Percentiles rank a stretch among this genome's conserved stretches.
These are phyloP conservation scores for Papilio elwesi DNA, from an alignment of 2,888 invertebrate species.

Conservation along the genomic window DNA sequence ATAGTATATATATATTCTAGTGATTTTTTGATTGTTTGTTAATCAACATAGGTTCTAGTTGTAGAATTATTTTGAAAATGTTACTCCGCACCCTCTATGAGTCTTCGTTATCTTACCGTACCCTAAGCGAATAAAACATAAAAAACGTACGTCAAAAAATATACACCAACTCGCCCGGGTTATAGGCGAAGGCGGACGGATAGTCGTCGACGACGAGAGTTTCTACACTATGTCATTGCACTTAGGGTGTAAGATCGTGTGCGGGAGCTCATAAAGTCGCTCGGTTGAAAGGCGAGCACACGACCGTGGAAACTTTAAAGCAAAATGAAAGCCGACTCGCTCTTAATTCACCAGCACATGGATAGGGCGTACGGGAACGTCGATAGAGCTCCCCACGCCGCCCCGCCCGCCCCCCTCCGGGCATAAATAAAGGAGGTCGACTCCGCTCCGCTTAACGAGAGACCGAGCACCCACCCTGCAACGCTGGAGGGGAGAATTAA, in stretches of 20 bases:
- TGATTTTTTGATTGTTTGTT: slow-evolving; percentile 1
- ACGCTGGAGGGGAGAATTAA: slow-evolving; percentile 73
- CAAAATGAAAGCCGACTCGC: slow-evolving; percentile 84
- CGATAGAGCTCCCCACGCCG: slow-evolving; percentile 64
- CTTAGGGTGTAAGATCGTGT: slow-evolving; percentile 69
- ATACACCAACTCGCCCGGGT: slow-evolving; percentile 81
- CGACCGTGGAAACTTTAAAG: slow-evolving; percentile 81
- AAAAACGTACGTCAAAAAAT: slow-evolving; percentile 84
- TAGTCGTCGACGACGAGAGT: slow-evolving; percentile 54
- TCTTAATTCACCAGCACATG: slow-evolving; percentile 83
- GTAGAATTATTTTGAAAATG: slow-evolving; percentile 49
- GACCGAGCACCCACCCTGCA: slow-evolving; percentile 70
- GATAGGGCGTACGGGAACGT: slow-evolving; percentile 69
- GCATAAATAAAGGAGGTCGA: slow-evolving; percentile 81
- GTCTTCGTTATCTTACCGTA: slow-evolving; percentile 82
- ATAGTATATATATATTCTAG: too few relatives aligned
- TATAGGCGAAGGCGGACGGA: slow-evolving; percentile 74
- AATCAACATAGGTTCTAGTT: neutral
- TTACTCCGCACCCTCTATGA: slow-evolving; percentile 71
- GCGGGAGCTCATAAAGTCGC: slow-evolving; percentile 60
- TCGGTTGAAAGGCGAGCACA: slow-evolving; percentile 80
- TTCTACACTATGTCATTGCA: slow-evolving; percentile 63
- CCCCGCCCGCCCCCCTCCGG: slow-evolving; percentile 60
- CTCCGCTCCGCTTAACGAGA: slow-evolving; percentile 82
- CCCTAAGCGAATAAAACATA: slow-evolving; percentile 83